These are phyloP conservation scores for Pterostichus madidus DNA, from an alignment of 2,888 invertebrate genomes.

Conservation along the genomic window DNA sequence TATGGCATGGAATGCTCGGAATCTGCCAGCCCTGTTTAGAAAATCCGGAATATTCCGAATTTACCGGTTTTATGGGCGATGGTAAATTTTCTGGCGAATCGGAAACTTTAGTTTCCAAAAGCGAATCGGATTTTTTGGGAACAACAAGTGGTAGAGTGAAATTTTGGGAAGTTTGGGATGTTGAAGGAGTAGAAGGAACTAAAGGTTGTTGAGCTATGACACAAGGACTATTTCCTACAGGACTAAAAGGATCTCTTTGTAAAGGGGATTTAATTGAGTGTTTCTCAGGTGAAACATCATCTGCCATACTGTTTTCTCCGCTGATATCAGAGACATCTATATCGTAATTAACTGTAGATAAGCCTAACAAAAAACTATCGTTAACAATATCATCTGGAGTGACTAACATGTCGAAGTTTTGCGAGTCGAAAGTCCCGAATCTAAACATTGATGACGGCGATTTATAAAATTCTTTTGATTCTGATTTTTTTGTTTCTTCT, in stretches of 20 bases:
- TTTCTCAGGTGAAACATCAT: constrained; percentile 77
- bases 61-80: constrained; percentile 73
- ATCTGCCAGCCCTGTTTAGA: constrained; percentile 82
- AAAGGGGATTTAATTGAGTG: constrained; percentile 71
- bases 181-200: constrained; percentile 70
- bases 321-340: constrained; percentile 88
- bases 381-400: constrained; percentile 82
- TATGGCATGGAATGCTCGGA: constrained; percentile 83
- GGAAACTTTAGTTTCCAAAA: constrained; percentile 73
- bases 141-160: constrained; percentile 70
- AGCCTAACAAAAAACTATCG: constrained; percentile 79
- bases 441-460: constrained; percentile 81
- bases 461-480: constrained; percentile 78
- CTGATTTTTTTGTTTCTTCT: constrained; percentile 74
- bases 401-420: constrained; percentile 80
- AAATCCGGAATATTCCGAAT: constrained; percentile 81
- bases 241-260: constrained; percentile 80
- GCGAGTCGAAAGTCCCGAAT: constrained; percentile 80
- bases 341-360: constrained; percentile 87
- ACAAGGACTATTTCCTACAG: constrained; percentile 76
- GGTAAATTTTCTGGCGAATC: constrained; percentile 72
- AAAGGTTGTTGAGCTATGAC: constrained; percentile 74
- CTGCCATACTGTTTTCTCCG: constrained; percentile 85
- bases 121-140: constrained; percentile 68
- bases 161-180: constrained; percentile 67